These are phyloP conservation scores for Drosophila kurseongensis DNA, from an alignment of 1,140 invertebrate species.

Conservation along the genomic window DNA sequence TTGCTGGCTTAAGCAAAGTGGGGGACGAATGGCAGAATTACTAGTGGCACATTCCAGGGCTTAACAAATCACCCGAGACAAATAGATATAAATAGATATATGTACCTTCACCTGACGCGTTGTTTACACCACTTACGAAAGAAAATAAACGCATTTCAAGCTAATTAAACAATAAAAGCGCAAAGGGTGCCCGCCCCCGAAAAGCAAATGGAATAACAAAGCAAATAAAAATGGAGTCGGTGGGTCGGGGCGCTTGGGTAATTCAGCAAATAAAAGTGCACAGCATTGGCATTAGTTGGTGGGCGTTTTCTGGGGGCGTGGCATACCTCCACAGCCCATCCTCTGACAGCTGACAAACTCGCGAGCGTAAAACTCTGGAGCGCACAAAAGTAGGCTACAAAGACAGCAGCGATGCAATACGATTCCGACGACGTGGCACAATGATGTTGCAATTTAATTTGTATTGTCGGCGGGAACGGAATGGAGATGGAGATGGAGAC, in stretches of 20 bases:
- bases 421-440: constrained; percentile 54
- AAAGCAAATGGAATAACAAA: constrained; percentile 62
- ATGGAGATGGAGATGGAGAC: not conserved
- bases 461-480: constrained; percentile 60
- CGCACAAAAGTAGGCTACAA: constrained; percentile 72
- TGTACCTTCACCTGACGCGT: constrained; percentile 43
- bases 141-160: constrained; percentile 82
- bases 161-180: constrained; percentile 81
- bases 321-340: constrained; percentile 2
- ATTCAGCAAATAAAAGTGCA: constrained; percentile 64
- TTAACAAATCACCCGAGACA: constrained; percentile 71
- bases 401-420: constrained; percentile 34
- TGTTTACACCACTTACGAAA: constrained; percentile 76
- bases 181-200: constrained; percentile 21
- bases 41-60: constrained; percentile 57
- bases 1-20: constrained; percentile 20
- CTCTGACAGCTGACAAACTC: constrained; percentile 73
- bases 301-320: constrained; percentile 37
- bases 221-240: constrained; percentile 44
- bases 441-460: constrained; percentile 81
- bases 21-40: constrained; percentile 45
- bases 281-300: constrained; percentile 49
- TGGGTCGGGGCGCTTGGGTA: constrained; percentile 18
- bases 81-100: constrained; percentile 4
- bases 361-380: constrained; percentile 22